These are phyloP conservation scores for Eulemur macaco DNA, from an alignment of 2,113 vertebrate genomes.

Conservation along the genomic window DNA sequence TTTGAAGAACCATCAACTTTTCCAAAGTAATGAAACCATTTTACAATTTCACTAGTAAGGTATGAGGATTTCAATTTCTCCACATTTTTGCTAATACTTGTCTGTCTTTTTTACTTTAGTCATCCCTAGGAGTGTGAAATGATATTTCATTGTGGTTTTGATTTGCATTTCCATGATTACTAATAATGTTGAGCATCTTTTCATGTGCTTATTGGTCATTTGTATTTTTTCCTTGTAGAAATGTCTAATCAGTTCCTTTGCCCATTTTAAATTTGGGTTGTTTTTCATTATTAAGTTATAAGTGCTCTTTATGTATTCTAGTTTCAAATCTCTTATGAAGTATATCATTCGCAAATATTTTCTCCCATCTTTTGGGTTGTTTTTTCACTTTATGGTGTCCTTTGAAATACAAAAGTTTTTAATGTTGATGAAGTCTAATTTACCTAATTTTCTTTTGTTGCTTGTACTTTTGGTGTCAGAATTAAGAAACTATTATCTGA, in stretches of 20 bases:
- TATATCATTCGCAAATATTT: background rate
- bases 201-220: background rate
- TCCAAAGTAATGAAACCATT: background rate
- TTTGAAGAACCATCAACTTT: background rate
- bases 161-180: background rate
- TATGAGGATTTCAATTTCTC: background rate
- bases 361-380: background rate
- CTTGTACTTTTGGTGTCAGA: background rate
- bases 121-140: background rate
- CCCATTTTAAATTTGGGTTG: background rate
- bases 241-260: background rate
- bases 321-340: background rate
- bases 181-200: background rate
- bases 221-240: background rate
- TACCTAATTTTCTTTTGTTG: background rate
- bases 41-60: background rate
- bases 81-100: background rate
- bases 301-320: background rate
- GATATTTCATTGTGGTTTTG: background rate
- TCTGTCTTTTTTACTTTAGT: background rate
- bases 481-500: background rate
- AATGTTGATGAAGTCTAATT: background rate
- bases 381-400: background rate
- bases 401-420: background rate
- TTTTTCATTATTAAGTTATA: background rate